Percentiles rank a stretch among this genome's conserved stretches.
Conservation (phyloP, 2,888 invertebrate species). For the Calliphora vomitoria region DNA sequence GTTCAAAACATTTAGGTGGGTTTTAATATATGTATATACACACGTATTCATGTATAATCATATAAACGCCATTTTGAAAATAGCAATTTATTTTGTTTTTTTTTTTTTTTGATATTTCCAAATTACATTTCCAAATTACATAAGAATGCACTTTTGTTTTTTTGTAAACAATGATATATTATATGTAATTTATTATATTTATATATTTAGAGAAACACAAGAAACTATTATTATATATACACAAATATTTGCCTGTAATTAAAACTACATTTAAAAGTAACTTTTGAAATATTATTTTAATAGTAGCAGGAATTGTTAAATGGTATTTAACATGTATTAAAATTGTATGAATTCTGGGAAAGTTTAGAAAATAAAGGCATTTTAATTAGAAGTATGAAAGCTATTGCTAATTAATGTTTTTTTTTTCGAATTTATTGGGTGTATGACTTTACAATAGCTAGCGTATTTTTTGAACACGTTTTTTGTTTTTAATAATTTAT, state of each 20-base stretch:
- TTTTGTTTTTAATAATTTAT: too few relatives aligned
- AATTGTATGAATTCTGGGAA: too few relatives aligned
- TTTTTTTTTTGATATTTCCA: constrained; percentile 1
- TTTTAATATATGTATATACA: not conserved
- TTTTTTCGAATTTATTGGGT: too few relatives aligned
- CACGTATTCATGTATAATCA: not conserved
- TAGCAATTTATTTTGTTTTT: constrained; percentile 21
- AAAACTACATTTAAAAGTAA: constrained; percentile 32
- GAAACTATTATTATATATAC: not conserved
- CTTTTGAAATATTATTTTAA: not conserved
- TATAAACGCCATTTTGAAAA: constrained; percentile 71
- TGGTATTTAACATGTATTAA: not conserved
- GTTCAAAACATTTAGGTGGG: constrained; percentile 51
- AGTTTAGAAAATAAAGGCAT: too few relatives aligned
- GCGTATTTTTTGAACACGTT: too few relatives aligned
- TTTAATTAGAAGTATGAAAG: too few relatives aligned
- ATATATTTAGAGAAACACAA: not conserved
- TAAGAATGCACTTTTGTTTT: constrained; percentile 35
- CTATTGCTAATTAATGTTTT: too few relatives aligned
- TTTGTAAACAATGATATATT: constrained; percentile 41
- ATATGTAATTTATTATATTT: constrained; percentile 34
- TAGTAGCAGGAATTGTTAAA: not conserved
- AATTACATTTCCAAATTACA: not conserved
- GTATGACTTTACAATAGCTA: too few relatives aligned
- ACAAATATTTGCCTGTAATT: constrained; percentile 21